Evolutionary conservation across 2,888 invertebrate species (phyloP).

Genomic region (Gymnoscelis rufifasciata): DNA sequence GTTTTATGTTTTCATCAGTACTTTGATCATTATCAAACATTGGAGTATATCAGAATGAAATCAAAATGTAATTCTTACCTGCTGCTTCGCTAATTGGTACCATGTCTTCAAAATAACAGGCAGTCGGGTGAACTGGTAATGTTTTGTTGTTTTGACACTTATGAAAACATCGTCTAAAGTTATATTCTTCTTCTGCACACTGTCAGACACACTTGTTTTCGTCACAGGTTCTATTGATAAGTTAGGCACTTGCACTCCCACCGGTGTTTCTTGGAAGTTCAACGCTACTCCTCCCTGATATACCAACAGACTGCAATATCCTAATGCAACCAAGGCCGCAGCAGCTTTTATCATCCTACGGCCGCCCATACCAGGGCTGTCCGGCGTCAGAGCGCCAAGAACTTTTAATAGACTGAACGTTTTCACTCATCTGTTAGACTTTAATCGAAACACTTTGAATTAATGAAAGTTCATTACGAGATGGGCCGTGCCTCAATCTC

Average conservation of each 20-base stretch:
- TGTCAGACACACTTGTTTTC: slow-evolving; percentile 57
- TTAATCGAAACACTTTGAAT: slow-evolving; percentile 61
- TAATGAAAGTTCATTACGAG: slow-evolving; percentile 31
- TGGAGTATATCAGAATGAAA: not conserved
- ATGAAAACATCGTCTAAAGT: slow-evolving; percentile 93
- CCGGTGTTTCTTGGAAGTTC: slow-evolving; percentile 71
- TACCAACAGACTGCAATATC: slow-evolving; percentile 80
- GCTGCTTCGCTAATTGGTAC: slow-evolving; percentile 94
- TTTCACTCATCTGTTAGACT: slow-evolving; percentile 73
- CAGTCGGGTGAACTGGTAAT: slow-evolving; percentile 90
- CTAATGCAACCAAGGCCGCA: slow-evolving; percentile 75
- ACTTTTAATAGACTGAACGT: slow-evolving; percentile 52
- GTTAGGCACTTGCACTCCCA: slow-evolving; percentile 64
- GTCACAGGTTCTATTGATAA: slow-evolving; percentile 75
- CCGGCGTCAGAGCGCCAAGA: slow-evolving; percentile 62
- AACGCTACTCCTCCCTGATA: slow-evolving; percentile 79
- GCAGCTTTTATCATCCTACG: slow-evolving; percentile 71
- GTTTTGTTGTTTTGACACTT: slow-evolving; percentile 95
- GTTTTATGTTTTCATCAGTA: not conserved
- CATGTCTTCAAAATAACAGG: slow-evolving; percentile 95
- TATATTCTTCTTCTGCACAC: slow-evolving; percentile 76
- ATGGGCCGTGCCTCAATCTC: slow-evolving; percentile 42
- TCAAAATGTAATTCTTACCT: slow-evolving; percentile 80
- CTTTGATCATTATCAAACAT: not conserved
- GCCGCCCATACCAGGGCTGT: slow-evolving; percentile 66